phyloP scores from a whole-genome alignment of 2,888 invertebrate genomes.

The Slavum lentiscoides region DNA sequence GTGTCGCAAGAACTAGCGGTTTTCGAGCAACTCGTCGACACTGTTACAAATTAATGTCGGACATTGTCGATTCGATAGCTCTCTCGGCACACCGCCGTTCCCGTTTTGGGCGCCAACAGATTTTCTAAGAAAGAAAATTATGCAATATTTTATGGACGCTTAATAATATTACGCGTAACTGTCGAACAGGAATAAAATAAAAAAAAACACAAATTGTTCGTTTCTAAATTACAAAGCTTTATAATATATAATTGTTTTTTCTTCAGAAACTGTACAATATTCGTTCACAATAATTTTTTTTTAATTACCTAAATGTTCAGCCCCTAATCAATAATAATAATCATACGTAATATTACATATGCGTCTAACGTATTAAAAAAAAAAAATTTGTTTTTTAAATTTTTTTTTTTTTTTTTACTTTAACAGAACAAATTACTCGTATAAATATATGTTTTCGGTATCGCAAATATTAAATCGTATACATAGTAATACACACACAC shows the following conservation, averaged over 20 bases:
- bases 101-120: too few species aligned
- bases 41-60: too few species aligned
- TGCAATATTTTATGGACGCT: too few species aligned
- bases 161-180: too few species aligned
- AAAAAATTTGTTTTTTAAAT: too few species aligned
- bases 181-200: background rate
- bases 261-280: slow-evolving; percentile 48
- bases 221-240: slow-evolving; percentile 51
- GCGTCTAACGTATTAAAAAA: slow-evolving; percentile 10
- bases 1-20: too few species aligned
- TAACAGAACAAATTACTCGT: too few species aligned
- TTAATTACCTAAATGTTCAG: slow-evolving; percentile 39
- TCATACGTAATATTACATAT: slow-evolving; percentile 28
- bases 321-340: slow-evolving; percentile 34
- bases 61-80: too few species aligned
- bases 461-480: slow-evolving; percentile 48
- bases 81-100: too few species aligned
- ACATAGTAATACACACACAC: slow-evolving; percentile 25
- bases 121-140: too few species aligned
- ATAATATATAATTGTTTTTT: slow-evolving; percentile 44
- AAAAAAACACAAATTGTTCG: slow-evolving; percentile 15
- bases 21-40: too few species aligned
- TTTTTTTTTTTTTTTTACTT: background rate
- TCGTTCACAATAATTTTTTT: slow-evolving; percentile 24
- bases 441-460: slow-evolving; percentile 26